These are phyloP conservation scores for Eumerus sabulonum DNA, from an alignment of 2,888 invertebrate species.

Conservation along the genomic window DNA sequence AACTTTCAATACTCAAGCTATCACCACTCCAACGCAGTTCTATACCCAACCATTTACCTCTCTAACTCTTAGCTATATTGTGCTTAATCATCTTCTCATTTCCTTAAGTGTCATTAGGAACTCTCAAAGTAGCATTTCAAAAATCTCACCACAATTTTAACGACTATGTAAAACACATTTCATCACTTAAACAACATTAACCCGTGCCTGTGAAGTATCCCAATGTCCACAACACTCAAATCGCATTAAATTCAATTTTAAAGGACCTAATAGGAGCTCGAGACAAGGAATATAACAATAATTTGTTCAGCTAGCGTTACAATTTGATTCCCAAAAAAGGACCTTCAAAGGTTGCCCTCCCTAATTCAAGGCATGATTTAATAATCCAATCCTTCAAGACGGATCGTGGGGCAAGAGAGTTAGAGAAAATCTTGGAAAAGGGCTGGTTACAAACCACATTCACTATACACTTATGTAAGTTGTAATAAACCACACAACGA, in stretches of 20 bases:
- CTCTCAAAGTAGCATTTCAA: too few species aligned
- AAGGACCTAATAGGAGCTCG: slow-evolving; percentile 3
- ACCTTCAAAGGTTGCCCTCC: too few species aligned
- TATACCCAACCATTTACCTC: too few species aligned
- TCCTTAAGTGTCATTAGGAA: too few species aligned
- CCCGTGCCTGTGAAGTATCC: not conserved
- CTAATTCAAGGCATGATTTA: slow-evolving; percentile 16
- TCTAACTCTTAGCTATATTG: too few species aligned
- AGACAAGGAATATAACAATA: too few species aligned
- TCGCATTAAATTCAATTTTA: slow-evolving; percentile 44
- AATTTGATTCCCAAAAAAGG: slow-evolving; percentile 5
- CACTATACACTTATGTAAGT: slow-evolving; percentile 22
- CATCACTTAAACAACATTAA: slow-evolving; percentile 40
- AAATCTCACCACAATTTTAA: not conserved
- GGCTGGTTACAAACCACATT: not conserved
- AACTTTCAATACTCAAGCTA: too few species aligned
- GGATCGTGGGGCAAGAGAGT: too few species aligned
- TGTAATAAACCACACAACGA: slow-evolving; percentile 30
- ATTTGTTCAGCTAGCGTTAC: not conserved
- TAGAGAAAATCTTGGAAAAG: not conserved
- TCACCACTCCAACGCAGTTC: too few species aligned
- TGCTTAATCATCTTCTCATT: too few species aligned
- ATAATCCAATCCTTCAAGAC: slow-evolving; percentile 19
- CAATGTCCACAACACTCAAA: slow-evolving; percentile 36
- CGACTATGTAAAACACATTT: slow-evolving; percentile 42